Evolutionary conservation across 2,888 invertebrate species (phyloP), one percentile per base, ranked within the genome.

Genomic region (Tolmerus cingulatus): DNA sequence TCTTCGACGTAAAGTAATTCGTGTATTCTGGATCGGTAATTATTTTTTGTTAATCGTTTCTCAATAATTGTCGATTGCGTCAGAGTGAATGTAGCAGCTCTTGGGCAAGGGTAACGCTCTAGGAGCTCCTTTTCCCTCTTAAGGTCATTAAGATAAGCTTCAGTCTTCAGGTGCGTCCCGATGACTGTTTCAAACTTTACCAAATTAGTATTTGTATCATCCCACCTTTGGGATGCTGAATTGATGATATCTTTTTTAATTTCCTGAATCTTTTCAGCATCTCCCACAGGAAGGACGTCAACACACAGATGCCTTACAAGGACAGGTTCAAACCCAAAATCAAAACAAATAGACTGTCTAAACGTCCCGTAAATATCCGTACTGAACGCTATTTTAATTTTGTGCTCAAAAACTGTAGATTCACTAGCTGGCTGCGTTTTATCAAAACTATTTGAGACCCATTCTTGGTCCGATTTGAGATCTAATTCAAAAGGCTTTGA

Each of bases 341-440:
- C 96, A 91, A 97, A 96, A 4, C 96, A 95, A 2, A 97, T 93
- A 1, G 96, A 95, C 91, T 97, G 97, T 2, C 96, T 94, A 91
- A 96, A 97, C 3, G 96, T 96, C 14, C 93, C 97, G 90, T 95
- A 97, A 87, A 96, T 95, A 89, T 95, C 95, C 0, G 96, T 95
- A 86, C 93, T 93, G 91, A 96, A 96, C 79, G 93, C 93, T 66
- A 96, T 93, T 84, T 93, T 93, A 2, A 95, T 92, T 88, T 93
- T 92, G 90, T 94, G 94, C 79, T 91, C 92, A 16, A 92, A 88
- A 2, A 89, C 88, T 19, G 90, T 85, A 34, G 88, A 87, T 55
- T 88, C 88, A 12, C 89, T 55, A 81, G 90, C 89, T 30, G 91
- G 90, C 55, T 85, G 57, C 8, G 76, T 74, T 23, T 84, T 82